phyloP scores from a whole-genome alignment of 2,113 vertebrate species.

The Cricetomys ansorgei region DNA sequence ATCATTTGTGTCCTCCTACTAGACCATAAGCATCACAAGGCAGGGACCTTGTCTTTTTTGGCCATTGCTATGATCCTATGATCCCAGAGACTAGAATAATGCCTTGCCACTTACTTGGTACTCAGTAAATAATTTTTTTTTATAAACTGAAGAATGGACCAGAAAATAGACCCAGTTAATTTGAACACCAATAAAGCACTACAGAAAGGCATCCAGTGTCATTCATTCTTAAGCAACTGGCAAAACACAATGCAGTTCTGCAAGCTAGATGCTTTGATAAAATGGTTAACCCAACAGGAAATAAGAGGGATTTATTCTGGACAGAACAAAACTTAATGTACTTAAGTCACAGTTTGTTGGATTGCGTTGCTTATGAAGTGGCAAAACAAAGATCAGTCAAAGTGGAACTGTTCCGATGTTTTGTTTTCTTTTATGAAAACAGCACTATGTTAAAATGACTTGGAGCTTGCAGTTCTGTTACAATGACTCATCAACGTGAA shows the following conservation, averaged over 20 bases:
- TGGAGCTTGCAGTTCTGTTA: slow-evolving; percentile 60
- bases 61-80: background rate
- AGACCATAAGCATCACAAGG: background rate
- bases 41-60: background rate
- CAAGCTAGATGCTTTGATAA: slow-evolving; percentile 20
- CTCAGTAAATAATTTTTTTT: slow-evolving; percentile 25
- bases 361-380: slow-evolving; percentile 33
- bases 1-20: background rate
- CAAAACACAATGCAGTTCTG: background rate
- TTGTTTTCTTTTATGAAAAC: slow-evolving; percentile 63
- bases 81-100: background rate
- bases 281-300: background rate
- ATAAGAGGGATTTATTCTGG: slow-evolving; percentile 54
- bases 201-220: background rate
- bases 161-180: slow-evolving; percentile 27
- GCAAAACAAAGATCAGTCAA: slow-evolving; percentile 58
- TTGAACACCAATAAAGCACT: slow-evolving; percentile 12
- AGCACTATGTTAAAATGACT: slow-evolving; percentile 68
- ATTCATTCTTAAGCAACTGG: slow-evolving; percentile 13
- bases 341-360: slow-evolving; percentile 51
- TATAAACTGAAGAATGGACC: slow-evolving; percentile 26
- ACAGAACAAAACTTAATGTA: slow-evolving; percentile 17
- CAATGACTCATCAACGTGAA: slow-evolving; percentile 70
- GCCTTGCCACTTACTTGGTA: background rate
- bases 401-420: slow-evolving; percentile 51